phyloP scores from a whole-genome alignment of 2,888 invertebrate species.

The Philaethria dido region DNA sequence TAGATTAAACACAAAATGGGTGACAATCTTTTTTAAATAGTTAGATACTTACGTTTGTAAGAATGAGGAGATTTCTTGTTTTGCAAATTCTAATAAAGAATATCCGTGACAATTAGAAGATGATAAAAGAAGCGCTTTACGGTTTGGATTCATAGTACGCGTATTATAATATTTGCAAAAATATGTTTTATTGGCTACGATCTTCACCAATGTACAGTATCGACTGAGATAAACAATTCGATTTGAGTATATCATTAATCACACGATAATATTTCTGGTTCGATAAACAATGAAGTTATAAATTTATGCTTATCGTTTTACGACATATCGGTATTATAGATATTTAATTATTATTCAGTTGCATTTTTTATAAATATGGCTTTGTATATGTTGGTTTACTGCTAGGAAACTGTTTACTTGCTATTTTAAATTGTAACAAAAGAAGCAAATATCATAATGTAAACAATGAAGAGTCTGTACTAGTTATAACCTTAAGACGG shows the following conservation, averaged over 20 bases:
- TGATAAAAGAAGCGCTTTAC: slow-evolving; percentile 86
- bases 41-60: slow-evolving; percentile 81
- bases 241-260: slow-evolving; percentile 42
- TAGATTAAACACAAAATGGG: background rate
- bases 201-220: slow-evolving; percentile 23
- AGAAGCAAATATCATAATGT: background rate
- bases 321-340: background rate
- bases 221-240: slow-evolving; percentile 29
- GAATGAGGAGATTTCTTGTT: slow-evolving; percentile 84
- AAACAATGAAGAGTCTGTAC: too few species aligned
- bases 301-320: background rate
- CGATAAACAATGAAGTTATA: slow-evolving; percentile 6
- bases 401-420: background rate
- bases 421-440: background rate
- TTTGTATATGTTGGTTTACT: background rate
- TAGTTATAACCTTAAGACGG: too few species aligned
- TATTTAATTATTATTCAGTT: background rate
- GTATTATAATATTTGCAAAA: slow-evolving; percentile 32
- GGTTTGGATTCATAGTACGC: slow-evolving; percentile 50
- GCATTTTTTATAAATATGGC: background rate
- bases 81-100: slow-evolving; percentile 87
- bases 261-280: slow-evolving; percentile 23
- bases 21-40: background rate
- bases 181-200: slow-evolving; percentile 28
- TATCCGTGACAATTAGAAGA: slow-evolving; percentile 88